Percentiles rank a stretch among this genome's conserved stretches.
phyloP scores from a whole-genome alignment of 2,113 vertebrate species.

The Microtus pennsylvanicus region DNA sequence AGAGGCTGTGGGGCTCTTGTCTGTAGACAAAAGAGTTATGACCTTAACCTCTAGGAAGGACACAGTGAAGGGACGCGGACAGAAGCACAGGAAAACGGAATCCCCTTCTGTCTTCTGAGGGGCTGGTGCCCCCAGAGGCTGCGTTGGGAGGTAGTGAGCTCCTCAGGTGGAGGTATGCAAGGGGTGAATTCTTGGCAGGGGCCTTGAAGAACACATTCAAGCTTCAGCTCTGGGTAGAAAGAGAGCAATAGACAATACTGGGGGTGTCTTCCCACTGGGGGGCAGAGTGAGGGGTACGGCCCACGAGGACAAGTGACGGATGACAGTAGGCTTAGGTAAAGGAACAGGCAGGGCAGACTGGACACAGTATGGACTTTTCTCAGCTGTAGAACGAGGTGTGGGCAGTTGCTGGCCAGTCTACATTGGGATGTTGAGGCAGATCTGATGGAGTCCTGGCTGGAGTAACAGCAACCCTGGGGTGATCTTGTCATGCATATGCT shows the following conservation, averaged over 20 bases:
- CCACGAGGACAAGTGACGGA: not conserved
- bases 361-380: not conserved
- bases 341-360: not conserved
- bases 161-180: not conserved
- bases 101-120: not conserved
- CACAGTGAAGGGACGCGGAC: not conserved
- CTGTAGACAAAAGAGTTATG: not conserved
- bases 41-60: not conserved
- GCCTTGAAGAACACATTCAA: not conserved
- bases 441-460: not conserved
- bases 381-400: not conserved
- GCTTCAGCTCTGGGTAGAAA: not conserved
- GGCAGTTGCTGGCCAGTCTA: not conserved
- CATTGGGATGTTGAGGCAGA: not conserved
- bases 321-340: not conserved
- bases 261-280: not conserved
- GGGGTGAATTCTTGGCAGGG: not conserved
- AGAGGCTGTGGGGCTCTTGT: not conserved
- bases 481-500: not conserved
- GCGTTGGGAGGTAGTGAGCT: slow-evolving; percentile 68
- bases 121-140: not conserved
- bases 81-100: not conserved
- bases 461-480: not conserved
- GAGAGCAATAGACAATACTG: not conserved
- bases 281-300: not conserved